Evolutionary conservation across 2,888 invertebrate species (phyloP), one percentile per base, ranked within the genome.

Genomic region (Oxystoma pomonae): DNA sequence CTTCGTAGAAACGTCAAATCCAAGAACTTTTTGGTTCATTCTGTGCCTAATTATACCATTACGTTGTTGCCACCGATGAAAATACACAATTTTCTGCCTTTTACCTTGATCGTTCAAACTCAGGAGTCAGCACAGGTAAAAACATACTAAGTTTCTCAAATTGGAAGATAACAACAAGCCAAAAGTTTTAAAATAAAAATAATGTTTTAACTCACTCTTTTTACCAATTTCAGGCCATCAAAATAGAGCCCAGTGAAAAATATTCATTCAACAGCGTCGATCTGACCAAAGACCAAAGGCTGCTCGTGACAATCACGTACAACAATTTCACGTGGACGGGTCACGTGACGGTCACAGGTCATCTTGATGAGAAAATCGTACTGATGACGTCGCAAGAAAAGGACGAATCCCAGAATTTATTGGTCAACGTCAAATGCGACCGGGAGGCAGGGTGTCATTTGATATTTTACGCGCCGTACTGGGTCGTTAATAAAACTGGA

Each of bases 401-500:
- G 64, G 84, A 86, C 1, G 89, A 88, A 52, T 85, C 84, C 72
- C 87, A 88, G 70, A 86, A 89, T 70, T 82, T 91, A 69, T 83
- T 86, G 19, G 82, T 92, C 57, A 87, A 87, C 73, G 85, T 90
- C 21, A 86, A 87, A 68, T 83, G 89, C 18, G 87, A 87, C 64
- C 82, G 87, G 59, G 83, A 83, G 50, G 84, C 85, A 59, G 85
- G 85, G 70, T 86, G 88, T 79, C 85, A 87, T 67, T 78, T 92
- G 60, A 84, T 84, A 73, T 82, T 92, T 73, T 90, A 90, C 76
- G 88, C 92, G 1, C 91, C 92, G 16, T 94, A 90, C 78, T 96
- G 95, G 94, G 84, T 96, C 73, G 88, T 95, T 68, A 96, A 96
- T 81, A 92, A 92, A 80, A 91, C 93, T 1, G 91, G 91, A 16